These are phyloP conservation scores for Pycnomerus fuliginosus DNA, from an alignment of 2,888 invertebrate species.

Conservation along the genomic window DNA sequence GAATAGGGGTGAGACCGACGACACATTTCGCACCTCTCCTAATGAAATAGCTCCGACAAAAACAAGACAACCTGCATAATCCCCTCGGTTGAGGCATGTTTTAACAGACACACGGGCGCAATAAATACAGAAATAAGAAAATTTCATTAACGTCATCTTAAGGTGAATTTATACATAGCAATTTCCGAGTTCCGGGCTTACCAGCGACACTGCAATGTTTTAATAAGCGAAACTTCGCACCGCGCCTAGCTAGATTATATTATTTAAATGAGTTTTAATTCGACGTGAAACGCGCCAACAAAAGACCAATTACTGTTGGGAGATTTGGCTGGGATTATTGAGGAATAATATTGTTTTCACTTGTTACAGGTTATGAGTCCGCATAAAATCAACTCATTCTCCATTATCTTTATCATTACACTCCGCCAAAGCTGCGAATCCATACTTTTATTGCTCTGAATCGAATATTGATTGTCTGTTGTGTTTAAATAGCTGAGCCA, in stretches of 20 bases:
- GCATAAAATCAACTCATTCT: constrained; percentile 40
- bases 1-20: constrained; percentile 17
- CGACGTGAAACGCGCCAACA: constrained; percentile 43
- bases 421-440: constrained; percentile 30
- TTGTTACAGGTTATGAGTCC: constrained; percentile 36
- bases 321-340: constrained; percentile 37
- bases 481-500: constrained; percentile 31
- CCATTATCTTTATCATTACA: constrained; percentile 40
- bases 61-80: constrained; percentile 41
- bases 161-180: constrained; percentile 58
- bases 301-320: constrained; percentile 47
- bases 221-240: constrained; percentile 47
- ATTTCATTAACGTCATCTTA: constrained; percentile 61
- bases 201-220: constrained; percentile 48
- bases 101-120: constrained; percentile 46
- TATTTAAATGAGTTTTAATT: constrained; percentile 52
- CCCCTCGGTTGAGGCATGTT: constrained; percentile 39
- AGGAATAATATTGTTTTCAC: constrained; percentile 37
- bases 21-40: constrained; percentile 45
- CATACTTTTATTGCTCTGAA: constrained; percentile 34
- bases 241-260: constrained; percentile 43
- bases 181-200: constrained; percentile 54
- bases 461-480: constrained; percentile 37
- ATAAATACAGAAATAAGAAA: constrained; percentile 56
- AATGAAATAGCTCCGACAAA: constrained; percentile 43